These are phyloP conservation scores for Trachymyrmex cornetzi DNA, from an alignment of 1,140 invertebrate species.

Conservation along the genomic window DNA sequence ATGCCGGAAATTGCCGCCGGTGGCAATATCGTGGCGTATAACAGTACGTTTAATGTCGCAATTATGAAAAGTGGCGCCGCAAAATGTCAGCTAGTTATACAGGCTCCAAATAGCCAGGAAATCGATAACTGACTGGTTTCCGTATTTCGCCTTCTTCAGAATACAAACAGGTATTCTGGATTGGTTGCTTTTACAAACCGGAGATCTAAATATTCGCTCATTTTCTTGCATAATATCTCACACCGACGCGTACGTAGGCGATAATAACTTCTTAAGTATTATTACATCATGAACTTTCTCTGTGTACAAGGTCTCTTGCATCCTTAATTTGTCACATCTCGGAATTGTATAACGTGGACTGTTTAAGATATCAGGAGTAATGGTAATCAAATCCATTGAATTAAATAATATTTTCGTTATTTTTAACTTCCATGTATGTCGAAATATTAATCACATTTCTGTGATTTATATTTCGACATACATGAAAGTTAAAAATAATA, in stretches of 20 bases:
- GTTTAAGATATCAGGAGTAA: no score
- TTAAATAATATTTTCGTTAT: no score
- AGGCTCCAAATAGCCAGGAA: neutral
- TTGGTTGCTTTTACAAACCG: constrained; percentile 2
- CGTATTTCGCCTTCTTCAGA: neutral
- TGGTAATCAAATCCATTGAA: no score
- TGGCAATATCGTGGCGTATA: neutral
- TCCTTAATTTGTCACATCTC: constrained; percentile 10
- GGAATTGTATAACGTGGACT: neutral
- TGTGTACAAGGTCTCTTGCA: constrained; percentile 11
- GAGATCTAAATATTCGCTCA: neutral
- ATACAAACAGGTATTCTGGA: constrained; percentile 15
- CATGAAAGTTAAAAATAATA: no score
- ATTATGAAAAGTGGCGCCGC: constrained; percentile 35
- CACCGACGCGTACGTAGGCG: neutral
- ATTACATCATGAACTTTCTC: constrained; percentile 43
- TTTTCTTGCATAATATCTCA: constrained; percentile 36
- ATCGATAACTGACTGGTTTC: constrained; percentile 24
- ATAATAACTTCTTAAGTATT: neutral
- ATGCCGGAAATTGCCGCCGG: constrained; percentile 36
- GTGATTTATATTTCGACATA: no score
- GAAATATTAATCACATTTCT: no score
- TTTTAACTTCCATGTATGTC: no score
- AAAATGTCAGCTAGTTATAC: constrained; percentile 35
- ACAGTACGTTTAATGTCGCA: constrained; percentile 42